A percentile compares a stretch with the other conserved stretches of the same genome.
phyloP scores from a whole-genome alignment of 2,113 vertebrate genomes.

The Tachysurus vachellii region DNA sequence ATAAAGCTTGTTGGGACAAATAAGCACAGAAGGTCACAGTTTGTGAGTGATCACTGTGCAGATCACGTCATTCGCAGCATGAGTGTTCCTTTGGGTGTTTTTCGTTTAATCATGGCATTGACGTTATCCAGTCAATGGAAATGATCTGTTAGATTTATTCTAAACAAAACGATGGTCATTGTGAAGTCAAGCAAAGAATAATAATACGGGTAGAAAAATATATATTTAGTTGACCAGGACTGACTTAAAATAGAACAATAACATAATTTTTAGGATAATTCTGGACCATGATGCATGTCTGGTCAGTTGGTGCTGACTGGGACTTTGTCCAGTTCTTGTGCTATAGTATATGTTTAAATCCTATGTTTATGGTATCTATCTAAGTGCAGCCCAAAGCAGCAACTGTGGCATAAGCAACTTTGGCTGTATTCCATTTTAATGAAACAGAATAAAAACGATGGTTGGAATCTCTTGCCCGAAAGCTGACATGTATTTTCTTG shows the following conservation, averaged over 20 bases:
- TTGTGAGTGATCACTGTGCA: neutral
- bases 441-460: neutral
- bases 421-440: constrained; percentile 3
- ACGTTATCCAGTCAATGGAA: neutral
- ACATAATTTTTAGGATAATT: neutral
- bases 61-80: neutral
- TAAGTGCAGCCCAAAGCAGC: constrained; percentile 17
- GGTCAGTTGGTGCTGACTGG: neutral
- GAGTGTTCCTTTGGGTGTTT: neutral
- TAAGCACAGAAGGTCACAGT: neutral
- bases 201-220: neutral
- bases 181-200: neutral
- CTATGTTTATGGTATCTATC: neutral
- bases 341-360: constrained; percentile 3
- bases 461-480: constrained; percentile 16
- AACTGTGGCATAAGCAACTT: neutral
- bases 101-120: neutral
- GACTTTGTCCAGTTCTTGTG: neutral
- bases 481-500: constrained; percentile 42
- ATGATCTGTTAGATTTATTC: neutral
- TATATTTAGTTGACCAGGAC: neutral
- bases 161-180: too few relatives aligned
- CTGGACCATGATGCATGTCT: neutral
- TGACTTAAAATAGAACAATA: neutral
- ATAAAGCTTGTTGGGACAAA: too few relatives aligned